Evolutionary conservation across 1,140 invertebrate genomes (phyloP), one percentile per base, ranked within the genome.

Genomic region (Calliphora vicina): DNA sequence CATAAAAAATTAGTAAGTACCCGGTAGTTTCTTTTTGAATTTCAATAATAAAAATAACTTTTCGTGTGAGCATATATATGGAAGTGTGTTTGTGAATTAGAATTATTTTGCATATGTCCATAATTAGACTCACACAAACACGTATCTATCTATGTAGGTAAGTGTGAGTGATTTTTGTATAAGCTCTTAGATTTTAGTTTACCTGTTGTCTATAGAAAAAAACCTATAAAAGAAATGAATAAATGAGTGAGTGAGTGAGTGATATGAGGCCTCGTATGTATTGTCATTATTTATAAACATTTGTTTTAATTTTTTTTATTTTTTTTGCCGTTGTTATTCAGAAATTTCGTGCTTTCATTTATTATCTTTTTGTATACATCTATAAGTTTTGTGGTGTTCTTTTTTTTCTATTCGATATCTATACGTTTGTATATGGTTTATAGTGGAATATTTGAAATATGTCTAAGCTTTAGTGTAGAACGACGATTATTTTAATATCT

Each of bases 221-320:
- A 35, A 35, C 5, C 35, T 35, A 35, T 50, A 50, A 50, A 50
- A 50, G 17, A 50, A 50, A 50, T 17, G 8, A 15, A 50, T 50
- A n/a, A 35, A n/a, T n/a, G n/a, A n/a, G n/a, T n/a, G n/a, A 6
- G 12, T 50, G 45, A 50, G 12, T 50, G 17, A 6, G 15, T 50
- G 45, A 17, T 50, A 50, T 50, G 45, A 13, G 45, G 45, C 45
- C 45, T 23, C 61, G n/a, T 67, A 67, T 67, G 61, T 67, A 67
- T 67, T 67, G n/a, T 67, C 61, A 67, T 67, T 67, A 67, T 67
- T 67, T 67, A 67, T 67, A 67, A 67, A 67, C 61, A 67, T 25
- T 67, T 67, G 10, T 67, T 67, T 67, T 67, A 67, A 61, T 61
- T n/a, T n/a, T n/a, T n/a, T n/a, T n/a, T 57, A n/a, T 57, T 15